Evolutionary conservation across 2,888 invertebrate genomes (phyloP).

Genomic region (Anoncus sp.): DNA sequence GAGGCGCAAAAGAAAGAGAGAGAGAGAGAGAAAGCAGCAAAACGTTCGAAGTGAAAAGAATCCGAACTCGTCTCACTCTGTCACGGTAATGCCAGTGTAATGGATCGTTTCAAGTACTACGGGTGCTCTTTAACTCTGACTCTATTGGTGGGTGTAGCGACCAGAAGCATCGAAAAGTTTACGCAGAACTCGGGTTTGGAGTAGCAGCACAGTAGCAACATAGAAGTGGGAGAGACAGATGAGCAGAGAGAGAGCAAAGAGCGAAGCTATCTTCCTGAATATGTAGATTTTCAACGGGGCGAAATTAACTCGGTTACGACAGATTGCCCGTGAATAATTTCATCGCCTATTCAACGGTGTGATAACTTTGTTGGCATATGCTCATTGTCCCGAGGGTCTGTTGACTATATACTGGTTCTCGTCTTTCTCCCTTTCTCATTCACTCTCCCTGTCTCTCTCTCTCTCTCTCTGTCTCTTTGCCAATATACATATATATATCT

Average conservation of each 20-base stretch:
- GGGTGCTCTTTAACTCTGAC: neutral
- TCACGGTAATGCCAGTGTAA: conserved; percentile 37
- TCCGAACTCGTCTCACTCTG: neutral
- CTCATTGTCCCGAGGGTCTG: conserved; percentile 72
- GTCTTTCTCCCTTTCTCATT: conserved; percentile 1
- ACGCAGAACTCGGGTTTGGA: conserved; percentile 6
- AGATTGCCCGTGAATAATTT: conserved; percentile 81
- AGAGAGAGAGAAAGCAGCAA: neutral
- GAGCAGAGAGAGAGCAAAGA: conserved; percentile 34
- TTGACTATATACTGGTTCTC: conserved; percentile 38
- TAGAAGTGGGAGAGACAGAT: conserved; percentile 6
- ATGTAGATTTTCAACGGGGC: conserved; percentile 71
- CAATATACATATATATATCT: conserved; percentile 11
- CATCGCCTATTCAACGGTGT: conserved; percentile 77
- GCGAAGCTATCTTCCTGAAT: conserved; percentile 68
- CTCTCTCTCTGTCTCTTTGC: conserved; percentile 9
- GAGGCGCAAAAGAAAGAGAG: neutral
- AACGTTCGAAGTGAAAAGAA: conserved; percentile 31
- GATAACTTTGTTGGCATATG: conserved; percentile 80
- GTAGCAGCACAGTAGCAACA: conserved; percentile 21
- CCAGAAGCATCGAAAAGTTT: conserved; percentile 36
- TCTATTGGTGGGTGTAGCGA: conserved; percentile 11
- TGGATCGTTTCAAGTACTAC: conserved; percentile 35
- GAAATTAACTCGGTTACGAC: conserved; percentile 81
- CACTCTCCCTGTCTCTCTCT: neutral